Evolutionary conservation across 1,140 invertebrate genomes (phyloP).

Genomic region (Limonius californicus): DNA sequence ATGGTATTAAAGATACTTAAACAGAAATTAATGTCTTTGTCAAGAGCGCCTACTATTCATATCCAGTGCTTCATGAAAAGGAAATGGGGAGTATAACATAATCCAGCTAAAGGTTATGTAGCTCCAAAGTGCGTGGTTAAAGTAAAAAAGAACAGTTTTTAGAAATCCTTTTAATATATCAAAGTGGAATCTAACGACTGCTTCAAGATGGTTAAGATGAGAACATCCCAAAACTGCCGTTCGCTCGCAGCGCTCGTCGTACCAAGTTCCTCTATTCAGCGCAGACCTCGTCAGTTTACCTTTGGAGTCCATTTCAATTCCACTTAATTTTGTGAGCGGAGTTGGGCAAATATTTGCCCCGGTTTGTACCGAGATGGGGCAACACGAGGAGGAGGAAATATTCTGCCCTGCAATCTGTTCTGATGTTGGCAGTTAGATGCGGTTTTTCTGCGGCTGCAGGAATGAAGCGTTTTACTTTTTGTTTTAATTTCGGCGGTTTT

Average conservation of each 20-base stretch:
- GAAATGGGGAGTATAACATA: no score
- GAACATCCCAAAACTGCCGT: no score
- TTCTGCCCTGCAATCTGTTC: constrained; percentile 16
- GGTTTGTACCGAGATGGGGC: constrained; percentile 43
- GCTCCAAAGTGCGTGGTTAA: no score
- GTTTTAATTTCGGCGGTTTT: constrained; percentile 16
- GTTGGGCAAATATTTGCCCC: constrained; percentile 47
- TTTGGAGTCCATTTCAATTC: constrained; percentile 49
- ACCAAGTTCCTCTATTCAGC: constrained; percentile 7
- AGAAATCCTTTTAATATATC: no score
- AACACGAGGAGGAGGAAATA: constrained; percentile 10
- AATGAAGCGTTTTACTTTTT: constrained; percentile 16
- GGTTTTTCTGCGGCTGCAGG: constrained; percentile 15
- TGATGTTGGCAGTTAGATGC: constrained; percentile 16
- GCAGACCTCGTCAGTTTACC: constrained; percentile 38
- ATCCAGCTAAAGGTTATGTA: no score
- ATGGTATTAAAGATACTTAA: no score
- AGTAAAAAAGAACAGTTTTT: no score
- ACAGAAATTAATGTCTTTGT: no score
- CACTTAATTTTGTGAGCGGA: constrained; percentile 50
- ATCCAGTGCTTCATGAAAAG: no score
- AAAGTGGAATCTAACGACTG: no score
- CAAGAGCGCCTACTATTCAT: no score
- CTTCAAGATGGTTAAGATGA: no score
- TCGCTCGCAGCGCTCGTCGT: neutral